Evolutionary conservation across 2,797 vertebrate genomes (phyloP).

Genomic region (Distichodus sexfasciatus): DNA sequence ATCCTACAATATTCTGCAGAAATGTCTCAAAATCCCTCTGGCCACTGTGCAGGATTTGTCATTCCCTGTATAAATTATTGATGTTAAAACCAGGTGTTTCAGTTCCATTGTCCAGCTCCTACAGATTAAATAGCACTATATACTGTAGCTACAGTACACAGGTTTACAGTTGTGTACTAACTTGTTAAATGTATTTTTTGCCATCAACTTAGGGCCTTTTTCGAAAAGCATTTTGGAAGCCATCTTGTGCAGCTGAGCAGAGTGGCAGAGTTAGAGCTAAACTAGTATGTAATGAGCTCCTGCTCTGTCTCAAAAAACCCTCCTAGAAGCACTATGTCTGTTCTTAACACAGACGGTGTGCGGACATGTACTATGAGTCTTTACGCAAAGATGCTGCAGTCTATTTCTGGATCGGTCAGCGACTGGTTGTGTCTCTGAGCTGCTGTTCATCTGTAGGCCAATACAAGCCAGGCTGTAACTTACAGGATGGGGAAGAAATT

Average conservation of each 20-base stretch:
- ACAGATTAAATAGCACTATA: no score
- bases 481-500: no score
- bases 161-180: no score
- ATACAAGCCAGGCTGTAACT: no score
- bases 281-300: background rate
- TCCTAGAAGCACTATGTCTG: background rate
- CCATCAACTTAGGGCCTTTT: background rate
- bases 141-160: no score
- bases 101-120: no score
- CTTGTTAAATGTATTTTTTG: background rate
- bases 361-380: background rate
- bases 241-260: background rate
- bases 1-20: no score
- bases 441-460: background rate
- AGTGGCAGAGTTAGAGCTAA: background rate
- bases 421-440: background rate
- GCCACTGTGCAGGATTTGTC: no score
- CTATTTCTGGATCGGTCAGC: background rate
- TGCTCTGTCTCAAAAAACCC: background rate
- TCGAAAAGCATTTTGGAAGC: slow-evolving; percentile 3
- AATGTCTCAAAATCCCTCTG: no score
- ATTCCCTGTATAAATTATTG: no score
- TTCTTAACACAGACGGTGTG: background rate
- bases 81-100: no score
- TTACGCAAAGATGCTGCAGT: background rate